Evolutionary conservation across 2,888 invertebrate species (phyloP).

Genomic region (Trachelus troglodyta): DNA sequence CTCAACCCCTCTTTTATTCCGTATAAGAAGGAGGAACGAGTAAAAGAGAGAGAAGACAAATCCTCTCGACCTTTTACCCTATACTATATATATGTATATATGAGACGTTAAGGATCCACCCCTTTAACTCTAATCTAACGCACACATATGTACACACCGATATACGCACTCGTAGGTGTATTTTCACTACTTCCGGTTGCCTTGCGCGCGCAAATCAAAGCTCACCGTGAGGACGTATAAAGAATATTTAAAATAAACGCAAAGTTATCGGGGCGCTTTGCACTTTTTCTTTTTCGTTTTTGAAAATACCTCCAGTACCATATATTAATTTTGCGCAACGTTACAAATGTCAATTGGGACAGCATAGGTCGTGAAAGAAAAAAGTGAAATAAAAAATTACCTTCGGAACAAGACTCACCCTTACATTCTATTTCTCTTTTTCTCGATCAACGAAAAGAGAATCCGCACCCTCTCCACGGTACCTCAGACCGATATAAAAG

Average conservation of each 20-base stretch:
- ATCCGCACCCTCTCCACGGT: neutral
- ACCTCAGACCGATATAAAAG: neutral
- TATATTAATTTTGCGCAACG: no score
- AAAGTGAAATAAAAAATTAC: neutral
- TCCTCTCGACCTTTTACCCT: neutral
- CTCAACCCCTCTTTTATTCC: neutral
- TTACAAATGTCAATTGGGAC: neutral
- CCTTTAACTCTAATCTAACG: neutral
- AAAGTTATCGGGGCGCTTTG: neutral
- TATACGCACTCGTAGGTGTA: neutral
- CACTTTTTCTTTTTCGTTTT: no score
- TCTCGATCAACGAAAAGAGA: neutral
- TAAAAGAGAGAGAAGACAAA: neutral
- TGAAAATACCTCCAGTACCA: no score
- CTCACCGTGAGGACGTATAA: neutral
- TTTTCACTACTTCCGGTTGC: neutral
- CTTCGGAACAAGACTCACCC: neutral
- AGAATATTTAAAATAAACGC: neutral
- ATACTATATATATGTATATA: neutral
- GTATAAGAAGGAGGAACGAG: neutral
- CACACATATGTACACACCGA: neutral
- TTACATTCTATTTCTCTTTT: neutral
- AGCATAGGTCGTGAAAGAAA: no score
- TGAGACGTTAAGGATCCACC: neutral
- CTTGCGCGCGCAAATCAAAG: neutral